Percentiles rank a stretch among this genome's conserved stretches.
phyloP scores from a whole-genome alignment of 2,888 invertebrate species.

The Leptarthrus brevirostris region DNA sequence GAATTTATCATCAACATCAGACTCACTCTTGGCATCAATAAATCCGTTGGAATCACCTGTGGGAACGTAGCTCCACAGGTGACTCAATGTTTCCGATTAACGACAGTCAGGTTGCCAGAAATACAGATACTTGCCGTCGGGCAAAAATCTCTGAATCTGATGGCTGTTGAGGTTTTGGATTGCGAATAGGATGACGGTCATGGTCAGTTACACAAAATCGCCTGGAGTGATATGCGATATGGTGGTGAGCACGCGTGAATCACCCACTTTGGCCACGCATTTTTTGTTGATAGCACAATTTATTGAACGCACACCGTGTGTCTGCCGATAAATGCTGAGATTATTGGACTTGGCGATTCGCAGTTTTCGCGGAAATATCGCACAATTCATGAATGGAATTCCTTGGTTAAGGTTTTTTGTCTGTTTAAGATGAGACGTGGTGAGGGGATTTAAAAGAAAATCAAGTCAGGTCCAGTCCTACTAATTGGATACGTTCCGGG shows the following conservation, averaged over 20 bases:
- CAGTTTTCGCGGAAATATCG: slow-evolving; percentile 31
- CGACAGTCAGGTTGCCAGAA: neutral
- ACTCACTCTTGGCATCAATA: neutral
- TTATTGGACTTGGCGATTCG: slow-evolving; percentile 12
- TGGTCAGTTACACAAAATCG: neutral
- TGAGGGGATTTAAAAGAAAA: neutral
- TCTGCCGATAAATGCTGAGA: slow-evolving; percentile 17
- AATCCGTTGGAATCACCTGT: neutral
- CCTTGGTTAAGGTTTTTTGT: slow-evolving; percentile 13
- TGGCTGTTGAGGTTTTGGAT: too few relatives aligned
- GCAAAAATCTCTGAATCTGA: neutral
- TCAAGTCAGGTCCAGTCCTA: slow-evolving; percentile 1
- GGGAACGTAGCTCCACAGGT: neutral
- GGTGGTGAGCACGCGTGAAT: slow-evolving; percentile 24
- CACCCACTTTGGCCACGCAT: slow-evolving; percentile 23
- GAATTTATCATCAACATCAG: neutral
- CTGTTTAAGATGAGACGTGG: neutral
- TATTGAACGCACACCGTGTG: slow-evolving; percentile 18
- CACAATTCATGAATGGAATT: slow-evolving; percentile 34
- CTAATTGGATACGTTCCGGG: slow-evolving; percentile 39
- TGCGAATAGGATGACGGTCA: neutral
- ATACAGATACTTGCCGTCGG: neutral
- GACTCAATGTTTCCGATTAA: slow-evolving; percentile 1
- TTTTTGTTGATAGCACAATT: slow-evolving; percentile 10
- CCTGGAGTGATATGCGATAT: neutral